Base-by-base conservation (phyloP, 2,797 vertebrate genomes). In the Sebastes itinus region DNA sequence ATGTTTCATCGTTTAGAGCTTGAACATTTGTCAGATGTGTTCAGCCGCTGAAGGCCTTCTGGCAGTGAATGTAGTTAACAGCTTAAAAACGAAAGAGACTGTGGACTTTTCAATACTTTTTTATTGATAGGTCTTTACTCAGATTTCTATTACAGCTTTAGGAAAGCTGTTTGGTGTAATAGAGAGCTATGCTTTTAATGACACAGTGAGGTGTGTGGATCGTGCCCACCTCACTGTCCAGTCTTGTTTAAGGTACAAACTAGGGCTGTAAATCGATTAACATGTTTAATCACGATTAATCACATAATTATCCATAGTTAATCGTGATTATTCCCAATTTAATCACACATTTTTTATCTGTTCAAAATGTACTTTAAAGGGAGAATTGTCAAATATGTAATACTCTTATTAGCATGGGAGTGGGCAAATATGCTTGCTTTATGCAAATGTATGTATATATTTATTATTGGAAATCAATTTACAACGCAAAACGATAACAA, bases 1-100 rank as follows among this genome's bases (percentile, higher is more conserved):
- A 72, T 72, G 56, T 81, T 83, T 76, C 42, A 78, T 78, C 4
- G 16, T 68, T 62, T 35, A 5, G 42, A 55, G 33, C 49, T 20
- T 0, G 3, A 71, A 52, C 38, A 42, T 72, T 69, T 61, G 18
- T 27, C 12, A 16, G 18, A 81, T 32, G 22, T 61, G 23, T 64
- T 76, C 28, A 60, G 62, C 66, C 5, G 33, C 71, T 62, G 72
- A 66, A 6, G 20, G 33, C 16, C 30, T 35, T 66, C 6, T 22
- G 61, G 55, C 42, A 66, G 28, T 49, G 7, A 52, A 52, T 58
- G 55, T 38, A 65, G 72, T 52, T 59, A 64, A 46, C 33, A 28
- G 30, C 9, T 42, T 30, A 4, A 25, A 70, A 62, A 35, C 16
- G 6, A 27, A 52, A 64, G 62, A 58, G 25, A 23, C 32, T 6